A percentile compares a stretch with the other conserved stretches of the same genome.
Evolutionary conservation across 2,888 invertebrate genomes (phyloP).

Genomic region (Celastrina argiolus): DNA sequence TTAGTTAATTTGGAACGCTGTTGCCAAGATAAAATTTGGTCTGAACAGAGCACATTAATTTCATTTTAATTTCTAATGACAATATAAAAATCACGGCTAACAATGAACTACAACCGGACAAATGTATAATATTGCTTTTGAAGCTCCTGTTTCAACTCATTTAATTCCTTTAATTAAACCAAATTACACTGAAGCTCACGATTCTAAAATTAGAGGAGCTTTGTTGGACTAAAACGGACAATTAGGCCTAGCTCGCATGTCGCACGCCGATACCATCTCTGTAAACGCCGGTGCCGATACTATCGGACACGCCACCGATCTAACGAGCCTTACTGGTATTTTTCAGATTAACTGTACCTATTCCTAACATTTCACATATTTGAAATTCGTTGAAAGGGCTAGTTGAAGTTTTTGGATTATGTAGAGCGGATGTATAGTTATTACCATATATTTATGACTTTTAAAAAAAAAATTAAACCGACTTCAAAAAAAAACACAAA

Average conservation of each 20-base stretch:
- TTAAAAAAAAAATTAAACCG: no score
- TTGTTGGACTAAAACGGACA: constrained; percentile 37
- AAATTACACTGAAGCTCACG: background rate
- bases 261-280: constrained; percentile 55
- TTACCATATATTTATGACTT: no score
- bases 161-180: background rate
- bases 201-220: constrained; percentile 1
- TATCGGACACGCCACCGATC: constrained; percentile 44
- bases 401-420: no score
- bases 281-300: constrained; percentile 59
- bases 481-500: no score
- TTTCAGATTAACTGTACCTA: constrained; percentile 1
- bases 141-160: background rate
- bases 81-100: no score
- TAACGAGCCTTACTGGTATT: constrained; percentile 27
- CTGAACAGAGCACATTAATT: no score
- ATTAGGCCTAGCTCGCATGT: constrained; percentile 61
- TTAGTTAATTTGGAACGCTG: no score
- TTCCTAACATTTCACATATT: background rate
- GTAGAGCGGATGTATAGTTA: no score
- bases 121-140: background rate
- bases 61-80: no score
- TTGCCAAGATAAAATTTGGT: no score
- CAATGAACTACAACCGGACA: no score
- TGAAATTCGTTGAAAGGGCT: no score